Percentiles rank a stretch among this genome's conserved stretches.
These are phyloP conservation scores for Ptilorrhoa leucosticta DNA, from an alignment of 2,113 vertebrate genomes.

Conservation along the genomic window DNA sequence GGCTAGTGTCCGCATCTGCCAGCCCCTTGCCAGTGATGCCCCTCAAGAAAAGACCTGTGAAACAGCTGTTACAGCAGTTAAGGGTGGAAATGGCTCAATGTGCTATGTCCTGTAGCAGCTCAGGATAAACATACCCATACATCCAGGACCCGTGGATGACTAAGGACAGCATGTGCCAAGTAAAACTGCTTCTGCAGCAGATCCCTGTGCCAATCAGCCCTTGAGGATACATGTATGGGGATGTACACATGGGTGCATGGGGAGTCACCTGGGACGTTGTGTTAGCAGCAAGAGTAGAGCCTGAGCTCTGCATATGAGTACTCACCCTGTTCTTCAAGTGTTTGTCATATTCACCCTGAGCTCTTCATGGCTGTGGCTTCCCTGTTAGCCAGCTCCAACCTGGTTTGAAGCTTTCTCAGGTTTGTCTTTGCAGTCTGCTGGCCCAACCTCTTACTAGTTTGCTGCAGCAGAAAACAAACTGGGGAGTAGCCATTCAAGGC, in stretches of 20 bases:
- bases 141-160: background rate
- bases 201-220: fast-evolving
- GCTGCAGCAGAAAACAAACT: background rate
- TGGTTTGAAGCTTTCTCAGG: background rate
- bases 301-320: background rate
- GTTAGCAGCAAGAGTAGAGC: background rate
- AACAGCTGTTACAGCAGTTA: background rate
- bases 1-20: background rate
- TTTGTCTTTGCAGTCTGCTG: background rate
- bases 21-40: background rate
- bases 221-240: background rate
- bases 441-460: background rate
- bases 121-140: background rate
- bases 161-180: background rate
- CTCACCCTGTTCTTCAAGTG: background rate
- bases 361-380: background rate
- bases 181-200: background rate
- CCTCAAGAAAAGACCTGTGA: background rate
- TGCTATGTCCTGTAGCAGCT: background rate
- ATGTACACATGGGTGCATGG: fast-evolving
- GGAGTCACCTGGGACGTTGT: background rate
- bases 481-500: background rate
- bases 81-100: background rate
- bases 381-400: background rate
- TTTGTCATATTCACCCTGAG: background rate